Evolutionary conservation across 2,797 vertebrate genomes (phyloP).

Genomic region (Tolypeutes matacus): DNA sequence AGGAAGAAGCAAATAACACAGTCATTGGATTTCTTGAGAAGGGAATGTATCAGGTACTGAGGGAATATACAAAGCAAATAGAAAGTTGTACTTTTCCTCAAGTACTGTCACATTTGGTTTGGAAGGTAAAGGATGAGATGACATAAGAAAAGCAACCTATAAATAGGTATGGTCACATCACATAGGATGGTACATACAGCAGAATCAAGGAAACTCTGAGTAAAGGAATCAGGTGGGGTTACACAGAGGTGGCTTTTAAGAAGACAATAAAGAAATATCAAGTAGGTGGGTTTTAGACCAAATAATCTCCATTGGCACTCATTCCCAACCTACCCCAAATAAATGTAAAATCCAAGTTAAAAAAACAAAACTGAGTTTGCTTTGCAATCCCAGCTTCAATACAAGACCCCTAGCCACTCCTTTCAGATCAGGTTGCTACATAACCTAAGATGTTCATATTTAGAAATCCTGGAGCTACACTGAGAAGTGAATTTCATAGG

Average conservation of each 20-base stretch:
- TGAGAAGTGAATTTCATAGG: constrained; percentile 42
- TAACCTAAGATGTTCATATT: background rate
- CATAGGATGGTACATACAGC: background rate
- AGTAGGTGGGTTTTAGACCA: background rate
- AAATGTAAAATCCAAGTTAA: background rate
- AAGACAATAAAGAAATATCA: background rate
- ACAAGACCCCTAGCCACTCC: background rate
- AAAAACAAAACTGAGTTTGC: background rate
- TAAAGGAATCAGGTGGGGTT: constrained; percentile 35
- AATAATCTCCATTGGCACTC: background rate
- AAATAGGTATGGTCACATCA: background rate
- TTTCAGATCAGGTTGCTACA: background rate
- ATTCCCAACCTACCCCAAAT: background rate
- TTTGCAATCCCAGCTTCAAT: background rate
- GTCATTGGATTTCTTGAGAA: constrained; percentile 24
- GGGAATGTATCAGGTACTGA: background rate
- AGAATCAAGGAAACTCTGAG: background rate
- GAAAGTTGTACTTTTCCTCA: background rate
- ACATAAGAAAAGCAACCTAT: background rate
- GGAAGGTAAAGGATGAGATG: constrained; percentile 34
- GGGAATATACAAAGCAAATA: constrained; percentile 2
- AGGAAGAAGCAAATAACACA: constrained; percentile 11
- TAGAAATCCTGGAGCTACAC: background rate
- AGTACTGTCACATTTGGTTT: background rate
- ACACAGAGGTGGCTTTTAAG: background rate